Conservation (phyloP, 1,140 invertebrate genomes). For the Nymphalis io region DNA sequence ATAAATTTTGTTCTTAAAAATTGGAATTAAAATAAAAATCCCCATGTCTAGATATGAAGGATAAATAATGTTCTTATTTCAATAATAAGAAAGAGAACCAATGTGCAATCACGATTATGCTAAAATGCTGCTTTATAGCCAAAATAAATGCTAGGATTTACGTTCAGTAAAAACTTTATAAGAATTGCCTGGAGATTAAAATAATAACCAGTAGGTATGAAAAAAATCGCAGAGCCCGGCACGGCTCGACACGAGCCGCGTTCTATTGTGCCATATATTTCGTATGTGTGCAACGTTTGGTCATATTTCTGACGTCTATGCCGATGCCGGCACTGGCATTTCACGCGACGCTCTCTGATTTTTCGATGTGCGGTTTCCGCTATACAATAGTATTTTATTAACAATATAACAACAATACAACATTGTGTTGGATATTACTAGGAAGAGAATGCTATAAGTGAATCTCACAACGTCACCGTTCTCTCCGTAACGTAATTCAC, state of each 20-base stretch:
- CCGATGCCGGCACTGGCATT: conserved; percentile 63
- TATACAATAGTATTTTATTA: conserved; percentile 67
- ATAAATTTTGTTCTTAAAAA: too few relatives aligned
- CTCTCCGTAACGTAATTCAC: conserved; percentile 43
- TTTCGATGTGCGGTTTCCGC: conserved; percentile 72
- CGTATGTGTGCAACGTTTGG: conserved; percentile 60
- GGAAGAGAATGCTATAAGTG: conserved; percentile 34
- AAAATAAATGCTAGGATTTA: background rate
- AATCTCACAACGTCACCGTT: conserved; percentile 42
- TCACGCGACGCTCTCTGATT: conserved; percentile 69
- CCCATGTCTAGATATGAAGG: background rate
- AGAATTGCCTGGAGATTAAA: conserved; percentile 34
- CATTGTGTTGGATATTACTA: conserved; percentile 42
- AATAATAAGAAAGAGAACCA: background rate
- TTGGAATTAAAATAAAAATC: too few relatives aligned
- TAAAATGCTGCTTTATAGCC: background rate
- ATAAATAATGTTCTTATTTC: background rate
- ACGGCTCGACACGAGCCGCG: conserved; percentile 56
- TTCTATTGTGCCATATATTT: conserved; percentile 60
- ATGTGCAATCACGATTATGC: background rate
- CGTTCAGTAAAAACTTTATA: conserved; percentile 22
- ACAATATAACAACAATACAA: conserved; percentile 55
- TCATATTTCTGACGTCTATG: conserved; percentile 71
- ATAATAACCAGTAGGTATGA: conserved; percentile 35
- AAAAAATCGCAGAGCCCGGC: conserved; percentile 49